These are phyloP conservation scores for Druceiella hillmani DNA, from an alignment of 2,888 invertebrate genomes.

Conservation along the genomic window DNA sequence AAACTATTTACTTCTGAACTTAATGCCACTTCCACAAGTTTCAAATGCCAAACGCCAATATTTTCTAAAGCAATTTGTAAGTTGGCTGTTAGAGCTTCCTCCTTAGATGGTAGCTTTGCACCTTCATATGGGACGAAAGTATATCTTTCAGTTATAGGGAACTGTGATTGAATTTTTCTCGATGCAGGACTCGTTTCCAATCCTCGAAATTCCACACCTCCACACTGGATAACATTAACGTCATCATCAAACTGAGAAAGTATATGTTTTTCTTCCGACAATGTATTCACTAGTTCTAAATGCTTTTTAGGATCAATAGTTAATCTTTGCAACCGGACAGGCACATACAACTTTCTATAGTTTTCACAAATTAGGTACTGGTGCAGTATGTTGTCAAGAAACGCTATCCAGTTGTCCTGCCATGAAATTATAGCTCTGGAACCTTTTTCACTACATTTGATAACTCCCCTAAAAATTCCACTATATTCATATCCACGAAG, in stretches of 20 bases:
- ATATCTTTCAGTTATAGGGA: conserved; percentile 70
- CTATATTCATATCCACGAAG: conserved; percentile 72
- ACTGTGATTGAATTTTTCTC: conserved; percentile 61
- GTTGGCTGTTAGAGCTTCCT: conserved; percentile 53
- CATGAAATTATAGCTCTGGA: conserved; percentile 62
- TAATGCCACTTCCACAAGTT: conserved; percentile 54
- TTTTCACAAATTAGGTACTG: conserved; percentile 66
- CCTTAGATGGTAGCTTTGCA: conserved; percentile 47
- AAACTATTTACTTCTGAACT: conserved; percentile 54
- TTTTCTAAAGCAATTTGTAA: conserved; percentile 69
- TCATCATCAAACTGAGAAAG: conserved; percentile 60
- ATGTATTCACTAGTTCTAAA: conserved; percentile 28
- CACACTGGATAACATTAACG: conserved; percentile 62
- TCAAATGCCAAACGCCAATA: conserved; percentile 56
- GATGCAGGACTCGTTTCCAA: conserved; percentile 77
- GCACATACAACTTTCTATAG: conserved; percentile 64
- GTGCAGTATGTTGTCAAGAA: conserved; percentile 85
- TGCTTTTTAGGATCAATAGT: conserved; percentile 67
- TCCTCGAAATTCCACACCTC: conserved; percentile 73
- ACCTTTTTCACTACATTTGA: conserved; percentile 58
- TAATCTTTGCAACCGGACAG: conserved; percentile 68
- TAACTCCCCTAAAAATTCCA: conserved; percentile 68
- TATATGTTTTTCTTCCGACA: conserved; percentile 31
- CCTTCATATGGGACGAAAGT: conserved; percentile 64
- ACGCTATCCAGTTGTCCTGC: conserved; percentile 82